Evolutionary conservation across 1,140 invertebrate species (phyloP).

Genomic region (Microplitis mediator): DNA sequence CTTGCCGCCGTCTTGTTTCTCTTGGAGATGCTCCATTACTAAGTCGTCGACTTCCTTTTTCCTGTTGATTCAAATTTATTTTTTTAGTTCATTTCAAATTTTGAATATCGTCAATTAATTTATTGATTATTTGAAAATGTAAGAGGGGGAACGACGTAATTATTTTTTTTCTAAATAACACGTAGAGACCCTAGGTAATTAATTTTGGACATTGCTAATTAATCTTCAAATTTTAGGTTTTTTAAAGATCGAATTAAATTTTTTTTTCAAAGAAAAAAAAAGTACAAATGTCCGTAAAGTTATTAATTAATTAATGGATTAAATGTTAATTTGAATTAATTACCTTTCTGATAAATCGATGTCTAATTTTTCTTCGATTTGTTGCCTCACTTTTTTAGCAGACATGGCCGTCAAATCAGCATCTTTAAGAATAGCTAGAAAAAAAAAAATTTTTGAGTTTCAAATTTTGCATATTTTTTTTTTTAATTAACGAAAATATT

Average conservation of each 20-base stretch:
- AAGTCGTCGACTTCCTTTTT: constrained; percentile 85
- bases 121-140: constrained; percentile 35
- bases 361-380: constrained; percentile 82
- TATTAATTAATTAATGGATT: not conserved
- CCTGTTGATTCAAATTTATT: constrained; percentile 54
- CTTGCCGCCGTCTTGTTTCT: constrained; percentile 64
- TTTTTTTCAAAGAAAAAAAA: not conserved
- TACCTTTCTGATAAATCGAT: constrained; percentile 74
- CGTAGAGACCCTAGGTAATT: constrained; percentile 53
- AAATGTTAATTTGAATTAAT: constrained; percentile 25
- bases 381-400: constrained; percentile 88
- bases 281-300: not conserved
- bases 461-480: no score
- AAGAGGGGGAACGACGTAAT: constrained; percentile 57
- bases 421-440: constrained; percentile 84
- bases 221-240: constrained; percentile 20
- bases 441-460: constrained; percentile 34
- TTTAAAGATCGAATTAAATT: constrained; percentile 35
- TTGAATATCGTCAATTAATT: not conserved
- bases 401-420: constrained; percentile 84
- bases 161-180: constrained; percentile 40
- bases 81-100: constrained; percentile 4
- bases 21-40: constrained; percentile 77
- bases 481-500: no score
- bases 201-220: constrained; percentile 45